A percentile compares a stretch with the other conserved stretches of the same genome.
Evolutionary conservation across 2,888 invertebrate species (phyloP).

Genomic region (Seira sanloemensis): DNA sequence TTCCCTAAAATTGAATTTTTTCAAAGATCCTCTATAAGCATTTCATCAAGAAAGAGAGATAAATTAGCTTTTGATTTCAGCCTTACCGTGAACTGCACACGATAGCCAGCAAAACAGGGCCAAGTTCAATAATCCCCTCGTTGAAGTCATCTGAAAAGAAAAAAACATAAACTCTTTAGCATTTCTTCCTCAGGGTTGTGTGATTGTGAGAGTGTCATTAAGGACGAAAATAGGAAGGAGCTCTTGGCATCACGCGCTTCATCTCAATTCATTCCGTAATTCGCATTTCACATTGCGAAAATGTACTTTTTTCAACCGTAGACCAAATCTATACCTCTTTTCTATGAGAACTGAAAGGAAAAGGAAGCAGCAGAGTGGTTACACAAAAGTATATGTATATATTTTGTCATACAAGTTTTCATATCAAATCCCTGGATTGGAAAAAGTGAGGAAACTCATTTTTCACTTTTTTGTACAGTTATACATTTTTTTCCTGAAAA

Average conservation of each 20-base stretch:
- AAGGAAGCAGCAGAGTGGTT: slow-evolving; percentile 2
- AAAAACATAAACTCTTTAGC: slow-evolving; percentile 30
- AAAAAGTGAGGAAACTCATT: slow-evolving; percentile 33
- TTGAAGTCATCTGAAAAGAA: slow-evolving; percentile 69
- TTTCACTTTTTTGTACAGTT: slow-evolving; percentile 26
- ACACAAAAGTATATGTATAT: too few species aligned
- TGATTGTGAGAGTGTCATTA: too few species aligned
- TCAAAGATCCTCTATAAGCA: neutral
- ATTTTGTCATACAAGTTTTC: neutral
- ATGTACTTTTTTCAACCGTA: too few species aligned
- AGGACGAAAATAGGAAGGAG: neutral
- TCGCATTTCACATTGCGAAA: too few species aligned
- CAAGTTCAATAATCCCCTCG: slow-evolving; percentile 73
- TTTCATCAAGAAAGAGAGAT: neutral
- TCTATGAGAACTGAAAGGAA: neutral
- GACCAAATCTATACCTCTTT: too few species aligned
- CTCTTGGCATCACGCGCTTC: too few species aligned
- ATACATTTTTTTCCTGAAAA: neutral
- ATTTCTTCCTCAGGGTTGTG: too few species aligned
- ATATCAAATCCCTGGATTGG: neutral
- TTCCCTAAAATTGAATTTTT: neutral
- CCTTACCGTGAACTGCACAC: slow-evolving; percentile 72
- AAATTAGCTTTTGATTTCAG: slow-evolving; percentile 10
- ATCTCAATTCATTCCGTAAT: too few species aligned
- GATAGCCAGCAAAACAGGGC: slow-evolving; percentile 71